A percentile compares a stretch with the other conserved stretches of the same genome.
phyloP scores from a whole-genome alignment of 2,113 vertebrate species.

The Psammodynastes pulverulentus region DNA sequence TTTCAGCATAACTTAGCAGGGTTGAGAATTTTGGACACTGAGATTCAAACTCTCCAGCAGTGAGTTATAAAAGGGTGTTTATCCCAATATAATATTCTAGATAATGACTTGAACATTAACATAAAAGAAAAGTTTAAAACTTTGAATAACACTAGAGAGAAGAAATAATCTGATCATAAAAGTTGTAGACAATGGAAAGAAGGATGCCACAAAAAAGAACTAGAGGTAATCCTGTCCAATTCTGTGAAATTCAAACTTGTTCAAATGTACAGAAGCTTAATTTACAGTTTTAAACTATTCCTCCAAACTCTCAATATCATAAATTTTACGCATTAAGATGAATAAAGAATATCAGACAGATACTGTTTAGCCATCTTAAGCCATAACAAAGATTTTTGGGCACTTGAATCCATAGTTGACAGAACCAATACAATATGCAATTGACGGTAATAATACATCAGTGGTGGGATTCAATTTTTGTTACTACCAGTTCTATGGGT shows the following conservation, averaged over 20 bases:
- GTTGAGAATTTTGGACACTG: not conserved
- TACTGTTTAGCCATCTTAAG: not conserved
- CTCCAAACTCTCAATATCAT: not conserved
- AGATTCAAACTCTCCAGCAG: not conserved
- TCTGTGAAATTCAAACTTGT: not conserved
- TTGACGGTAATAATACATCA: not conserved
- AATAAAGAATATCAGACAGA: not conserved
- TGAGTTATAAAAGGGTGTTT: not conserved
- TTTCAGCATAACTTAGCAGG: not conserved
- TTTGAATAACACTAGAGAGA: not conserved
- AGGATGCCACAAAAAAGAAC: not conserved
- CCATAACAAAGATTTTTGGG: not conserved
- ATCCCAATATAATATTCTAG: not conserved
- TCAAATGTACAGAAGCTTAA: not conserved
- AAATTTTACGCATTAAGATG: not conserved
- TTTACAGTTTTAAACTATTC: not conserved
- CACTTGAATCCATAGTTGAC: not conserved
- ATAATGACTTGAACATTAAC: not conserved
- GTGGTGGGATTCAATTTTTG: too few relatives aligned
- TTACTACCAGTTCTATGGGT: too few relatives aligned
- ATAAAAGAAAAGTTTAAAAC: not conserved
- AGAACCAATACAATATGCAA: not conserved
- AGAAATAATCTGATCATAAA: not conserved
- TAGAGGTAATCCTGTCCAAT: not conserved
- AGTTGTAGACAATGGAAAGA: not conserved